phyloP scores from a whole-genome alignment of 1,140 invertebrate genomes.

The Hypothenemus hampei region DNA sequence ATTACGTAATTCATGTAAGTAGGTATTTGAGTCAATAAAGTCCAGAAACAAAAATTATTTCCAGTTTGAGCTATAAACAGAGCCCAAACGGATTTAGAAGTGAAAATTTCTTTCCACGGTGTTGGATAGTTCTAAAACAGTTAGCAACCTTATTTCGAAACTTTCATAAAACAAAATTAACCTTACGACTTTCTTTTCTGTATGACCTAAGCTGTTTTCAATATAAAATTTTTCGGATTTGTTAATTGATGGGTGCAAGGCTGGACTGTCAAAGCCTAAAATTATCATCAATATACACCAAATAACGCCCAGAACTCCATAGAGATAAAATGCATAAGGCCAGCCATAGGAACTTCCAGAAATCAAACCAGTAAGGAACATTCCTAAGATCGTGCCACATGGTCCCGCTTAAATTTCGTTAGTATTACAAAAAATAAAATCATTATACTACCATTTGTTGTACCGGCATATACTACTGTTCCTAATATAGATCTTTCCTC shows the following conservation, averaged over 20 bases:
- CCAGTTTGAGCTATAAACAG: slow-evolving; percentile 76
- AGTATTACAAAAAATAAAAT: not conserved
- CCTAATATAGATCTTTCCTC: slow-evolving; percentile 54
- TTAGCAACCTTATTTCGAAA: too few relatives aligned
- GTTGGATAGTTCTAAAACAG: slow-evolving; percentile 41
- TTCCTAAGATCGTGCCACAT: slow-evolving; percentile 62
- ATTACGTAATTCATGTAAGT: slow-evolving; percentile 82
- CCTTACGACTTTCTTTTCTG: slow-evolving; percentile 11
- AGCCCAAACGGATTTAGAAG: slow-evolving; percentile 75
- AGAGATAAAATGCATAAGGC: slow-evolving; percentile 74
- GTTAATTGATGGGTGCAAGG: slow-evolving; percentile 54
- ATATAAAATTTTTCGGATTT: slow-evolving; percentile 59
- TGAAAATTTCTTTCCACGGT: slow-evolving; percentile 74
- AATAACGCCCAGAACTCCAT: slow-evolving; percentile 58
- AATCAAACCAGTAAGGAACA: slow-evolving; percentile 64
- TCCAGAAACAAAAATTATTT: slow-evolving; percentile 91
- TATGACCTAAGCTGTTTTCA: slow-evolving; percentile 42
- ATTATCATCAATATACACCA: slow-evolving; percentile 60
- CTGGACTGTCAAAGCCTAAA: slow-evolving; percentile 63
- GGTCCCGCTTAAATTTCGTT: slow-evolving; percentile 5
- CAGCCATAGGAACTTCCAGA: slow-evolving; percentile 63
- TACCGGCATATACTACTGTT: slow-evolving; percentile 57
- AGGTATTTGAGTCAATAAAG: slow-evolving; percentile 85
- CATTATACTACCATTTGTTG: not conserved
- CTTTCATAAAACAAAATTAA: too few relatives aligned